A percentile compares a stretch with the other conserved stretches of the same genome.
Conservation (phyloP, 2,888 invertebrate genomes). For the Ashinkailepas kermadecensis region DNA sequence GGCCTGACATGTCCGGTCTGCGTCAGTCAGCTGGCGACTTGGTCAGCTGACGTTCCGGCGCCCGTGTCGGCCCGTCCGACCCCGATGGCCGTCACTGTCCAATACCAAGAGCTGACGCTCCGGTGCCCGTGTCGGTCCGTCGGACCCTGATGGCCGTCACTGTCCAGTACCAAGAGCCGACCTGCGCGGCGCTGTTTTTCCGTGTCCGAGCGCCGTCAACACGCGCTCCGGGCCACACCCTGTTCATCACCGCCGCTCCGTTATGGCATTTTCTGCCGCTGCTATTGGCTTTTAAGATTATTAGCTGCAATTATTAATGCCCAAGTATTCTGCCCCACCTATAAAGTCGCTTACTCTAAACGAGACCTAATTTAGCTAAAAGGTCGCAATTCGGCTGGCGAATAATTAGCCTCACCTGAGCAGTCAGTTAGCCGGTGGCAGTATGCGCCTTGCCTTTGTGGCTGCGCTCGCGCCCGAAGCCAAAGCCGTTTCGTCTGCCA, state of each 20-base stretch:
- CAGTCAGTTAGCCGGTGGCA: background rate
- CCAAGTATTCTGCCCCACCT: conserved; percentile 14
- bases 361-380: conserved; percentile 20
- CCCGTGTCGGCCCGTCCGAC: background rate
- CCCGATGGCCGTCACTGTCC: too few species aligned
- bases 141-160: too few species aligned
- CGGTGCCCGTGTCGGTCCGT: background rate
- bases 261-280: conserved; percentile 10
- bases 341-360: conserved; percentile 9
- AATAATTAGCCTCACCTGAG: background rate
- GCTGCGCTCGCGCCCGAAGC: background rate
- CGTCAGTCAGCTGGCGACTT: too few species aligned
- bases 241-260: background rate
- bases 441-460: too few species aligned
- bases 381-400: conserved; percentile 5
- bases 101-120: too few species aligned
- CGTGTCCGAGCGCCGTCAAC: background rate
- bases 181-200: background rate
- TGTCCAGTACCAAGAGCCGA: too few species aligned
- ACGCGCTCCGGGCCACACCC: background rate
- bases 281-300: conserved; percentile 22
- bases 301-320: conserved; percentile 22
- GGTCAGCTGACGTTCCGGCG: background rate
- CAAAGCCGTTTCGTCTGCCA: background rate
- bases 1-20: too few species aligned